Evolutionary conservation across 2,888 invertebrate species (phyloP).

Genomic region (Pterobdella sp.): DNA sequence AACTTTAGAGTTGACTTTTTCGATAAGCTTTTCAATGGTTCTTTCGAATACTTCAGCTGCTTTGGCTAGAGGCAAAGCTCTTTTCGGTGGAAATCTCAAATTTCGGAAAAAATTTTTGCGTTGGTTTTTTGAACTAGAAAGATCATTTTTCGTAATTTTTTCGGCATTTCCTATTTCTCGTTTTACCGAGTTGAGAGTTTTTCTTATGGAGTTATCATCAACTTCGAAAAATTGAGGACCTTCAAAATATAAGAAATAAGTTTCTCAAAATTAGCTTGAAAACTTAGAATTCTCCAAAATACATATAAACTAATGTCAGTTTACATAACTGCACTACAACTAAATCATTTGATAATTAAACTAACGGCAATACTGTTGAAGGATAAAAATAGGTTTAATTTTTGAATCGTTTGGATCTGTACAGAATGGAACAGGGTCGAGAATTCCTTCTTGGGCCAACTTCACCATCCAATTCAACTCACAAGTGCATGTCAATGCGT

Average conservation of each 20-base stretch:
- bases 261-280: too few relatives aligned
- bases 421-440: constrained; percentile 64
- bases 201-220: constrained; percentile 44
- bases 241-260: too few relatives aligned
- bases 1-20: constrained; percentile 58
- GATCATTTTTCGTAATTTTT: constrained; percentile 68
- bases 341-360: too few relatives aligned
- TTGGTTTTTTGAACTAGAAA: constrained; percentile 56
- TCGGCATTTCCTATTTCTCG: constrained; percentile 78
- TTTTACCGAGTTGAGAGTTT: constrained; percentile 74
- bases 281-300: too few relatives aligned
- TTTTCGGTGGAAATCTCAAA: constrained; percentile 75
- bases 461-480: constrained; percentile 72
- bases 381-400: constrained; percentile 64
- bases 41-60: constrained; percentile 93
- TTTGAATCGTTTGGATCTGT: constrained; percentile 65
- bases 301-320: too few relatives aligned
- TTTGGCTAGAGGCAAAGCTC: constrained; percentile 74
- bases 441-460: constrained; percentile 58
- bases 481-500: constrained; percentile 82
- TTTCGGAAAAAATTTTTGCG: constrained; percentile 53
- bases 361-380: too few relatives aligned
- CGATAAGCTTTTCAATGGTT: constrained; percentile 74
- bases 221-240: constrained; percentile 32
- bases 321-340: too few relatives aligned